These are phyloP conservation scores for Tychaedon coryphoeus DNA, from an alignment of 2,113 vertebrate species.

Conservation along the genomic window DNA sequence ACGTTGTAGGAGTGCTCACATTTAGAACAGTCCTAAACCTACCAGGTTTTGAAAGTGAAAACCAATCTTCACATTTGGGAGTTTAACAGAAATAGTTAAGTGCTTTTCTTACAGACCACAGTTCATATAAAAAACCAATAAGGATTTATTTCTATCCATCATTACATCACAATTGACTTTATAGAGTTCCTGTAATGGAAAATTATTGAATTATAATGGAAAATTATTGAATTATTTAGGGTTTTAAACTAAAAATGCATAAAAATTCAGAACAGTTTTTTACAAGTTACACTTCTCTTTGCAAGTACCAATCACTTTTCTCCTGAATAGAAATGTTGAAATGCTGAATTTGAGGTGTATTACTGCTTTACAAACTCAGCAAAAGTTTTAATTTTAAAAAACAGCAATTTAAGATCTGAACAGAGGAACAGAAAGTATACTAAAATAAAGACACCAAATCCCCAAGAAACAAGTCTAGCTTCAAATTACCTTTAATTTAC, in stretches of 20 bases:
- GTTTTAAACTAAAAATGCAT: background rate
- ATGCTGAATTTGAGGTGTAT: background rate
- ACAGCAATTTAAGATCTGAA: background rate
- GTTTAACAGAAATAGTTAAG: background rate
- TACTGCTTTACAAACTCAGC: background rate
- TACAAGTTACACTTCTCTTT: background rate
- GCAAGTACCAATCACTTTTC: background rate
- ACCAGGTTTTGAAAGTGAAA: background rate
- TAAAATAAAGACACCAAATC: background rate
- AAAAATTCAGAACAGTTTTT: rapidly evolving
- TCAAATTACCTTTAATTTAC: background rate
- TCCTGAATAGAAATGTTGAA: background rate
- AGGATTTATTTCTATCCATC: background rate
- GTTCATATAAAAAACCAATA: background rate
- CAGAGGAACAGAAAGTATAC: background rate
- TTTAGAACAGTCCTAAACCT: background rate
- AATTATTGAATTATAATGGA: background rate
- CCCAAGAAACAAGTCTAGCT: background rate
- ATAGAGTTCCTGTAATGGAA: background rate
- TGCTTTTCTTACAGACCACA: background rate
- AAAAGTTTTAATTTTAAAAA: background rate
- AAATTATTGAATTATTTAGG: background rate
- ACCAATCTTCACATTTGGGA: background rate
- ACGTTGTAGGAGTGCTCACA: background rate
- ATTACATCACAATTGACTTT: background rate